Evolutionary conservation across 2,888 invertebrate genomes (phyloP), one percentile per base, ranked within the genome.

Genomic region (Synanthedon andrenaeformis): DNA sequence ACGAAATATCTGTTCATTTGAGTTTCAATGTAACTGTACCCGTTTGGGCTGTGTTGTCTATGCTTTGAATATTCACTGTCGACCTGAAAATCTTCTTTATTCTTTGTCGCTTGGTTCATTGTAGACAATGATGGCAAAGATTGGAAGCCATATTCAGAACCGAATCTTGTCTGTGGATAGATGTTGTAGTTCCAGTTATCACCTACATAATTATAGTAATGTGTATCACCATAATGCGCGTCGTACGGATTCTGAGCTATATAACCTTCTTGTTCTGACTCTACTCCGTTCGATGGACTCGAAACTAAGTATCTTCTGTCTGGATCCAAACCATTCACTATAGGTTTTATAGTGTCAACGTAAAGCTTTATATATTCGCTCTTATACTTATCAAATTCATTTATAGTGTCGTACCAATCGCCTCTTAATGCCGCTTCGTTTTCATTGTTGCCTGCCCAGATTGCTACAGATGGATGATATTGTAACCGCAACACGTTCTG

Each of bases 361-460:
- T 98, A 99, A 0, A 99, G 87, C 65, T 91, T 91, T 0, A 94
- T 79, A 69, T 97, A 98, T 70, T 98, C 97, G 0, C 77, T 65
- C 66, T 91, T 91, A 67, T 93, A 95, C 53, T 83, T 77, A 0
- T 81, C 63, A 59, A 88, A 89, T 12, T 90, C 68, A 0, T 63
- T 53, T 0, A 68, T 63, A 0, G 93, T 92, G 1, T 74, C 72
- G 70, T 94, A 93, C 98, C 97, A 98, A 72, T 95, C 91, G 49
- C 91, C 91, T 51, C 92, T 89, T 5, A 98, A 74, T 0, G 96
- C 98, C 4, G 91, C 94, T 85, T 99, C 99, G 71, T 98, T 98
- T 81, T 99, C 99, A 74, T 99, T 99, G 76, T 98, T 99, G 4
- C 93, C 97, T n/a, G 97, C 95, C 93, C 96, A 98, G 0, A 98